A percentile compares a stretch with the other conserved stretches of the same genome.
Conservation (phyloP, 2,113 vertebrate genomes). For the Apeltes quadracus region DNA sequence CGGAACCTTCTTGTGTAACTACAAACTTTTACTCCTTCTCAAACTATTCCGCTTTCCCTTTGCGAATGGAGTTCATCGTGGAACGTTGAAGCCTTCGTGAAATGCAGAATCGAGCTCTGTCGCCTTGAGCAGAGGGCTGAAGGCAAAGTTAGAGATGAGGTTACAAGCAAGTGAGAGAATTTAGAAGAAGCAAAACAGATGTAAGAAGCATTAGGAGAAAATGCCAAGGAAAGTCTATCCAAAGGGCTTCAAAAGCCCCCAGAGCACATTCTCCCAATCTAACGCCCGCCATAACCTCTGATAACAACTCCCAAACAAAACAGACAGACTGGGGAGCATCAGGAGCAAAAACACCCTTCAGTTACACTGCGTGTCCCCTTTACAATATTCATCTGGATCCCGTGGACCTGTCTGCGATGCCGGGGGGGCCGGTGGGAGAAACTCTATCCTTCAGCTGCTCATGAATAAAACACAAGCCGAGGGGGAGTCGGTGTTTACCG, state of each 20-base stretch:
- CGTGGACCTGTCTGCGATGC: slow-evolving; percentile 21
- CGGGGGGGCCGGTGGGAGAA: background rate
- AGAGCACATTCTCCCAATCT: slow-evolving; percentile 34
- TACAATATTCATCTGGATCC: slow-evolving; percentile 36
- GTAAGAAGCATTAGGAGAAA: background rate
- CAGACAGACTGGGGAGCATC: background rate
- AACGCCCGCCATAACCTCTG: slow-evolving; percentile 11
- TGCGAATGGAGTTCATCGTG: background rate
- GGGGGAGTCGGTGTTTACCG: slow-evolving; percentile 3
- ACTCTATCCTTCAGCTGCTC: slow-evolving; percentile 5
- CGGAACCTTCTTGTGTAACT: background rate
- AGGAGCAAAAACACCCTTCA: slow-evolving; percentile 7
- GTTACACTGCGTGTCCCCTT: background rate
- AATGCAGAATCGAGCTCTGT: background rate
- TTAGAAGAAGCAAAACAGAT: background rate
- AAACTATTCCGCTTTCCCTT: background rate
- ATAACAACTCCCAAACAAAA: slow-evolving; percentile 10
- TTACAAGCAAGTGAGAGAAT: background rate
- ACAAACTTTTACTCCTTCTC: background rate
- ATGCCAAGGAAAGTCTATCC: background rate
- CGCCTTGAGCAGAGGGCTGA: background rate
- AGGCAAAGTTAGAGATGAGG: background rate
- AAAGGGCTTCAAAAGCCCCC: background rate
- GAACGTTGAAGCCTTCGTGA: background rate
- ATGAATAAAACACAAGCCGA: slow-evolving; percentile 52